Percentiles rank a stretch among this genome's conserved stretches.
These are phyloP conservation scores for Barnardius zonarius DNA, from an alignment of 2,113 vertebrate genomes.

Conservation along the genomic window DNA sequence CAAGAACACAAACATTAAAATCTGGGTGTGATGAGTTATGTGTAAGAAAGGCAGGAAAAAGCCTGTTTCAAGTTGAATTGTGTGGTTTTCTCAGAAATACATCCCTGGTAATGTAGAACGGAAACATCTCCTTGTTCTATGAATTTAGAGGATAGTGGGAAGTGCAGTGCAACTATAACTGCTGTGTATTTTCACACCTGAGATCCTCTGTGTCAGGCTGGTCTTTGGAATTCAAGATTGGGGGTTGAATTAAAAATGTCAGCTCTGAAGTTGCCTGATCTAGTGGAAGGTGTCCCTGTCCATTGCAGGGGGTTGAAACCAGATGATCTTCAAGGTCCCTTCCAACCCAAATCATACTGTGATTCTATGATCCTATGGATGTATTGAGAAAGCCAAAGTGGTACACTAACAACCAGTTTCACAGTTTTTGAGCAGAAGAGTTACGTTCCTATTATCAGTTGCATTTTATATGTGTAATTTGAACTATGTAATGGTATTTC, in stretches of 20 bases:
- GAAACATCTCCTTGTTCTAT: not conserved
- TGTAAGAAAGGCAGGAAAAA: slow-evolving; percentile 45
- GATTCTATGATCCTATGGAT: not conserved
- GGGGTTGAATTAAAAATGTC: not conserved
- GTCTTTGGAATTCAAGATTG: not conserved
- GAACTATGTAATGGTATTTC: not conserved
- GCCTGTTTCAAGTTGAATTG: slow-evolving; percentile 5
- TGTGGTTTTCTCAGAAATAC: not conserved
- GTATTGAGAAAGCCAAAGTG: not conserved
- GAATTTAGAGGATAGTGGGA: not conserved
- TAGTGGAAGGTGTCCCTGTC: not conserved
- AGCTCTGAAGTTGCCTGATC: not conserved
- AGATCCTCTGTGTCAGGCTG: not conserved
- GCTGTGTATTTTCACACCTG: not conserved
- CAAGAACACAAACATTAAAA: not conserved
- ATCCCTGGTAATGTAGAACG: not conserved
- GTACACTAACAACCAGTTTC: not conserved
- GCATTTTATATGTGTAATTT: not conserved
- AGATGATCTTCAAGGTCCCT: not conserved
- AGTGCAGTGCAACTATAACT: not conserved
- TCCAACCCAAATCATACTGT: not conserved
- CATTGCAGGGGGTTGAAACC: not conserved
- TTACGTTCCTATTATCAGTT: not conserved
- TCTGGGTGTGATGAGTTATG: slow-evolving; percentile 34
- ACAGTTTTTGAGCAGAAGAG: not conserved